Evolutionary conservation across 2,888 invertebrate species (phyloP), one percentile per base, ranked within the genome.

Genomic region (Lasioglossum figueresi): DNA sequence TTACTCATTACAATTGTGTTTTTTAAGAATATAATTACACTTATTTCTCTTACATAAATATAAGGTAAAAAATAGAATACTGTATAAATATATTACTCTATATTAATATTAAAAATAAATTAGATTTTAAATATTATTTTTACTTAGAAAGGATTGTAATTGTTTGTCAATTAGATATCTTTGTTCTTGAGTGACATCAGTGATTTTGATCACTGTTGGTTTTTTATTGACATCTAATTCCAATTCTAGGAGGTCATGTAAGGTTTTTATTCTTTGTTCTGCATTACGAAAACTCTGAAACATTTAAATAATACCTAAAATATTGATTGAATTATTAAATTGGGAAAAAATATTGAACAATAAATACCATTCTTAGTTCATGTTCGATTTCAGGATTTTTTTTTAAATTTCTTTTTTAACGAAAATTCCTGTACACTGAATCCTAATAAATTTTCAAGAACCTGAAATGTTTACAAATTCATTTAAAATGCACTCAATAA

Each of bases 391-490:
- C 85, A n/a, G 94, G 91, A 92, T 94, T 86, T 77, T 93, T 94
- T 27, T 88, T 91, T 48, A 92, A 92, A 83, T 81, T 93, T 94
- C 76, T 91, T 94, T 76, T 91, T 93, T 63, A 85, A 63, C 27
- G 89, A 90, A 86, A 95, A 95, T 87, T 94, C 93, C 23, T 88
- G 63, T 5, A 92, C 91, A 52, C 83, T 91, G 31, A 93, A 92
- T 74, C 94, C 94, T 80, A 95, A 86, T 66, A 93, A 82, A 80
- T 89, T 88, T 81, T 93, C 92, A 37, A 95, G 83, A 43, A 94
- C 87, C 95, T 95, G 45, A 89, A 88, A 71, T 71, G 10, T 70
- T 48, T 52, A 68, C 1, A 10, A 19, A 45, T 27, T 23, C n/a
- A 66, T 66, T 48, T 12, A 6, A 48, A 56, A 14, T 8, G 8